phyloP scores from a whole-genome alignment of 2,797 vertebrate species.

The Helostoma temminkii region DNA sequence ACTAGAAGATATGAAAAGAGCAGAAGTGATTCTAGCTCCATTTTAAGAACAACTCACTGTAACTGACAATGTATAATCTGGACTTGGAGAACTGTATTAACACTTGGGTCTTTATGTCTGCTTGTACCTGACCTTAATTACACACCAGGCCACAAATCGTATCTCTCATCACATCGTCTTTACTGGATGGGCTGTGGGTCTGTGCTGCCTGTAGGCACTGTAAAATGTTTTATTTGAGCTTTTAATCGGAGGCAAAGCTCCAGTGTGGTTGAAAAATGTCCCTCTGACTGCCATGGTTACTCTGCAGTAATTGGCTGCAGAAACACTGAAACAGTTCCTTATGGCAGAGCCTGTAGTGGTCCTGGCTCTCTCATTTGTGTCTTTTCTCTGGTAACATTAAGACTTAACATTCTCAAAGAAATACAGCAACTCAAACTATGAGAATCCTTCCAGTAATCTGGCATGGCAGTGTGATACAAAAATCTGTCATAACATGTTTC shows the following conservation, averaged over 20 bases:
- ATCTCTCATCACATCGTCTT: constrained; percentile 35
- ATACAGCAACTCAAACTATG: neutral
- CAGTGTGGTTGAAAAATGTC: constrained; percentile 36
- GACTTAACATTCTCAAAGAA: constrained; percentile 1
- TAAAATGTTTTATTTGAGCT: constrained; percentile 63
- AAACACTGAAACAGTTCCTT: constrained; percentile 44
- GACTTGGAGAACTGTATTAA: constrained; percentile 55
- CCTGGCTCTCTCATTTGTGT: constrained; percentile 7
- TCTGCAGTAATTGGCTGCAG: constrained; percentile 60
- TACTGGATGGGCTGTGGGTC: constrained; percentile 18
- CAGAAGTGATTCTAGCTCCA: constrained; percentile 14
- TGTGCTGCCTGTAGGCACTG: constrained; percentile 32
- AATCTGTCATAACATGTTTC: constrained; percentile 19
- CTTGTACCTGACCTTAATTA: constrained; percentile 71
- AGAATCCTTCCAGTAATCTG: constrained; percentile 12
- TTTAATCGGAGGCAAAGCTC: constrained; percentile 40
- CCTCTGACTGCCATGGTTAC: constrained; percentile 46
- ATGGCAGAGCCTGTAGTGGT: constrained; percentile 16
- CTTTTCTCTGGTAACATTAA: constrained; percentile 19
- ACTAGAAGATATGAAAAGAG: constrained; percentile 15
- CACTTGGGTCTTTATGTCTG: constrained; percentile 31
- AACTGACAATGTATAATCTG: constrained; percentile 36
- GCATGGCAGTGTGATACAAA: constrained; percentile 3
- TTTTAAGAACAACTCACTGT: constrained; percentile 40
- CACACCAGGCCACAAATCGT: constrained; percentile 56